Conservation (phyloP, 2,797 vertebrate genomes). For the Platyrinchus mystaceus region DNA sequence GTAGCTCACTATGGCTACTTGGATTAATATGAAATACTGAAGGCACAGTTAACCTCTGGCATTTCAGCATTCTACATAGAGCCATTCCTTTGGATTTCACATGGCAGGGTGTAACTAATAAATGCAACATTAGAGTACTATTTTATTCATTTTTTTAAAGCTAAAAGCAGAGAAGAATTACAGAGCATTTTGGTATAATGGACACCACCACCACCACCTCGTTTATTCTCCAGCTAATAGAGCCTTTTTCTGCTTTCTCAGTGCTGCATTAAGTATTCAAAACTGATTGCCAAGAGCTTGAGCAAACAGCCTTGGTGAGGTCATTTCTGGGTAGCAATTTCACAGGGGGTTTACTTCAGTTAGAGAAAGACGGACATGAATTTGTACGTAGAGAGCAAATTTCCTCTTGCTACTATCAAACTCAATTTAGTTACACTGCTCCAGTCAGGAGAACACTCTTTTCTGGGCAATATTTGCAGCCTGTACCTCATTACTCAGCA, state of each 20-base stretch:
- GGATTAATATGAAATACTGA: neutral
- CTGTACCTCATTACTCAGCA: neutral
- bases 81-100: neutral
- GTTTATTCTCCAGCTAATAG: neutral
- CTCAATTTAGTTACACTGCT: neutral
- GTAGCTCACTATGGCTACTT: neutral
- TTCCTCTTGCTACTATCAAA: neutral
- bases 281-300: constrained; percentile 1
- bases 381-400: neutral
- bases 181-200: neutral
- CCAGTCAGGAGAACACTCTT: neutral
- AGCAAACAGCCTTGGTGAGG: constrained; percentile 24
- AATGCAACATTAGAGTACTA: neutral
- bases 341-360: constrained; percentile 23
- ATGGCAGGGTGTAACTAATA: neutral
- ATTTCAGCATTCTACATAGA: neutral
- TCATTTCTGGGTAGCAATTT: constrained; percentile 42
- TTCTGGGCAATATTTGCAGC: neutral
- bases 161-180: neutral
- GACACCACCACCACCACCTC: neutral
- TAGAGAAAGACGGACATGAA: neutral
- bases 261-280: neutral
- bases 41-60: neutral
- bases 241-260: neutral
- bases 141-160: neutral